Evolutionary conservation across 1,140 invertebrate genomes (phyloP).

Genomic region (Orius insidiosus): DNA sequence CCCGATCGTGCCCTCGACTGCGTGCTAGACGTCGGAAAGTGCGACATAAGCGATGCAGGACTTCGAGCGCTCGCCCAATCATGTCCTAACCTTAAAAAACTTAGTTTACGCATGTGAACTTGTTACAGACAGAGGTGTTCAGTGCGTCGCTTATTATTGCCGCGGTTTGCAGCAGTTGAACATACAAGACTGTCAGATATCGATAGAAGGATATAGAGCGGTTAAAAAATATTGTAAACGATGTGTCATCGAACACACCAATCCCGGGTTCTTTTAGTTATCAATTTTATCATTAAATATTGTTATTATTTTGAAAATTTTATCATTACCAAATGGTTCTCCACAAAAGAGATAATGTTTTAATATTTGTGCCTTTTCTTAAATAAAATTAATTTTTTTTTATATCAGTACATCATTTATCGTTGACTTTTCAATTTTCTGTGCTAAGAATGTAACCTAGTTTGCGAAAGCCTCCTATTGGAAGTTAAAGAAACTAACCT

Average conservation of each 20-base stretch:
- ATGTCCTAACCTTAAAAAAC: conserved; percentile 76
- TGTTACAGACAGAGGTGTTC: conserved; percentile 70
- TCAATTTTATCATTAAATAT: neutral
- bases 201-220: conserved; percentile 68
- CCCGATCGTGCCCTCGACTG: conserved; percentile 67
- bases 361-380: too few species aligned
- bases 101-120: conserved; percentile 78
- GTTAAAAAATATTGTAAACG: conserved; percentile 80
- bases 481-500: too few species aligned
- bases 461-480: too few species aligned
- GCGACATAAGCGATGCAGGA: conserved; percentile 77
- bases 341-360: too few species aligned
- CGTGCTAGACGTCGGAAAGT: conserved; percentile 79
- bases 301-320: too few species aligned
- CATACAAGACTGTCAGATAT: conserved; percentile 79
- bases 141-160: conserved; percentile 72
- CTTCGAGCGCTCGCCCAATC: conserved; percentile 67
- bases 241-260: conserved; percentile 86
- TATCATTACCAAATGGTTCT: too few species aligned
- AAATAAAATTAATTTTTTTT: too few species aligned
- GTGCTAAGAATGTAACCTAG: too few species aligned
- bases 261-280: conserved; percentile 68
- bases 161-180: conserved; percentile 73
- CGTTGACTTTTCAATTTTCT: too few species aligned
- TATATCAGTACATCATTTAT: too few species aligned